Conservation (phyloP, 2,888 invertebrate species). For the Silvanus unidentatus region DNA sequence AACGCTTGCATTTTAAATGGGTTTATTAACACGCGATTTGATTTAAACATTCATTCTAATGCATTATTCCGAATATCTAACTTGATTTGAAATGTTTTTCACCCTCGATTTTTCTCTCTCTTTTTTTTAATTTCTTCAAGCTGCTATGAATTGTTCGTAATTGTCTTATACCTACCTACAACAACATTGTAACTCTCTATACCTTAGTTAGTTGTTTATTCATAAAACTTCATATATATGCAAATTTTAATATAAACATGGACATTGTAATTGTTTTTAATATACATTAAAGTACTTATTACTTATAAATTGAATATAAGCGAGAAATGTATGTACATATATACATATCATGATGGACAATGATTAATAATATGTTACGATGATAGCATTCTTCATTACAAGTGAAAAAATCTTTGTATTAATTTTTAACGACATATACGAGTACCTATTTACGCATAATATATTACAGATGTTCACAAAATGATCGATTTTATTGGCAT, state of each 20-base stretch:
- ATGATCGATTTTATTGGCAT: no score
- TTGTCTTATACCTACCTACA: no score
- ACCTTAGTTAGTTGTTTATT: conserved; percentile 1
- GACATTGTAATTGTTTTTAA: conserved; percentile 2
- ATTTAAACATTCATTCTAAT: conserved; percentile 10
- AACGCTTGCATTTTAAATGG: conserved; percentile 9
- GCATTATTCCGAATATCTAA: no score
- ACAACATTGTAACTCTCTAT: no score
- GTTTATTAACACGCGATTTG: conserved; percentile 10
- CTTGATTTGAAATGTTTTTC: no score
- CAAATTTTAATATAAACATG: conserved; percentile 2
- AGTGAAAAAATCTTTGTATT: no score
- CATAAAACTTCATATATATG: conserved; percentile 1
- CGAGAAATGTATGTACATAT: conserved; percentile 1
- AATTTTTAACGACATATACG: no score
- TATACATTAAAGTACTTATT: conserved; percentile 1
- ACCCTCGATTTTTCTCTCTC: conserved; percentile 8
- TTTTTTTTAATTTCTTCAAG: no score
- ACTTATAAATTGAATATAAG: conserved; percentile 1
- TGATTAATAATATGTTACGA: conserved; percentile 1
- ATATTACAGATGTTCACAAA: no score
- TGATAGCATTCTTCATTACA: not conserved
- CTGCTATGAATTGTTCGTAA: no score
- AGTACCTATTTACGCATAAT: no score
- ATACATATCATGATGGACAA: not conserved